Evolutionary conservation across 2,888 invertebrate species (phyloP).

Genomic region (Mythimna impura): DNA sequence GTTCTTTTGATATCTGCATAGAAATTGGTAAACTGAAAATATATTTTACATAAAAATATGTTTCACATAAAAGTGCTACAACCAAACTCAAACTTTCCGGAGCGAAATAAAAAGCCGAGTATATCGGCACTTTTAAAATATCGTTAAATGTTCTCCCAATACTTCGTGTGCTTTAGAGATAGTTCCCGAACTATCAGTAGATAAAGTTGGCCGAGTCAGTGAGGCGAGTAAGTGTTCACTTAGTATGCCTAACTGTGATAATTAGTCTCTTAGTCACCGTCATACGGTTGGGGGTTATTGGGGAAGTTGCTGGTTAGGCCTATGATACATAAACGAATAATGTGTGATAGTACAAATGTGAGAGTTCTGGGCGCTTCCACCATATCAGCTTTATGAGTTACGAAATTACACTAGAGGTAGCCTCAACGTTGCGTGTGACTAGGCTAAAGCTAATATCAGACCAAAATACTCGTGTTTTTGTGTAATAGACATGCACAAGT

Average conservation of each 20-base stretch:
- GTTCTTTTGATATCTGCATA: background rate
- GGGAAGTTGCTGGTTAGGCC: conserved; percentile 41
- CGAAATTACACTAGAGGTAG: background rate
- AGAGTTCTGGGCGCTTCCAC: background rate
- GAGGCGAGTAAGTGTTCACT: conserved; percentile 59
- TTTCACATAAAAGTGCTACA: conserved; percentile 6
- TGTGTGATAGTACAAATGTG: background rate
- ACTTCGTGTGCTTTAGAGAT: conserved; percentile 38
- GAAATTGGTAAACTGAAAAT: conserved; percentile 11
- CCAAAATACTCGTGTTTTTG: background rate
- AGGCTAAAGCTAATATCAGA: too few species aligned
- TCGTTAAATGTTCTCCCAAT: conserved; percentile 46
- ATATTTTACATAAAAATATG: background rate
- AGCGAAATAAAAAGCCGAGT: conserved; percentile 17
- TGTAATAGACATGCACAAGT: too few species aligned
- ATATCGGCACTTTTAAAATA: conserved; percentile 40
- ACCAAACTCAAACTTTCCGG: conserved; percentile 8
- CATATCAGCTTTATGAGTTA: background rate
- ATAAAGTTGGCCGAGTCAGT: conserved; percentile 45
- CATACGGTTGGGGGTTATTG: conserved; percentile 46
- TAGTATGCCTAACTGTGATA: conserved; percentile 52
- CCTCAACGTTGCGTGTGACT: background rate
- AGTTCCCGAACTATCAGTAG: conserved; percentile 51
- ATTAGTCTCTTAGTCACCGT: conserved; percentile 51
- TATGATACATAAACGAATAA: conserved; percentile 30